These are phyloP conservation scores for Prosapia bicincta DNA, from an alignment of 2,888 invertebrate genomes.

Conservation along the genomic window DNA sequence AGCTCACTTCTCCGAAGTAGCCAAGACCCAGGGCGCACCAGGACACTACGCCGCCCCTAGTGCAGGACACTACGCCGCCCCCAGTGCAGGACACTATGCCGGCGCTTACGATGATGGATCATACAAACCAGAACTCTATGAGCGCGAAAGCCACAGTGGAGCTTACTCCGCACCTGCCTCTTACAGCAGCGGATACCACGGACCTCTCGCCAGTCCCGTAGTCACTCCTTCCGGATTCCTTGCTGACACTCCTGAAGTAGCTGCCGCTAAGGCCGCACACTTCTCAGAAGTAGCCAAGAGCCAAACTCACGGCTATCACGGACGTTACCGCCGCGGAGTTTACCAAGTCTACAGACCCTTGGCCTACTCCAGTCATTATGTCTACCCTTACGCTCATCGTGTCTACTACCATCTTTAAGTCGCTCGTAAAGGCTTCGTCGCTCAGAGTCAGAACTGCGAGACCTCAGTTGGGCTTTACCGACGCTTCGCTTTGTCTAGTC, in stretches of 20 bases:
- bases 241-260: constrained; percentile 15
- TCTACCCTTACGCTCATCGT: neutral
- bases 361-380: neutral
- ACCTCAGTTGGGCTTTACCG: constrained; percentile 25
- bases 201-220: neutral
- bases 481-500: neutral
- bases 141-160: constrained; percentile 5
- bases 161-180: neutral
- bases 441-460: constrained; percentile 24
- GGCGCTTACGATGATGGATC: constrained; percentile 22
- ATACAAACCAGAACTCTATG: constrained; percentile 25
- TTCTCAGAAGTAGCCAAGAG: constrained; percentile 11
- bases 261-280: constrained; percentile 14
- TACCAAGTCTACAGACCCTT: neutral
- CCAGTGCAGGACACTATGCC: constrained; percentile 3
- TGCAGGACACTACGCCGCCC: neutral
- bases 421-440: neutral
- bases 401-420: neutral
- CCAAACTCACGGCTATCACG: neutral
- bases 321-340: neutral
- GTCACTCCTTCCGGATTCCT: constrained; percentile 7
- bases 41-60: neutral
- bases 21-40: neutral
- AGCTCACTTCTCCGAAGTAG: constrained; percentile 15
- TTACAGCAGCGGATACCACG: constrained; percentile 6